Base-by-base conservation (phyloP, 2,888 invertebrate species). In the Andricus quercusramuli region DNA sequence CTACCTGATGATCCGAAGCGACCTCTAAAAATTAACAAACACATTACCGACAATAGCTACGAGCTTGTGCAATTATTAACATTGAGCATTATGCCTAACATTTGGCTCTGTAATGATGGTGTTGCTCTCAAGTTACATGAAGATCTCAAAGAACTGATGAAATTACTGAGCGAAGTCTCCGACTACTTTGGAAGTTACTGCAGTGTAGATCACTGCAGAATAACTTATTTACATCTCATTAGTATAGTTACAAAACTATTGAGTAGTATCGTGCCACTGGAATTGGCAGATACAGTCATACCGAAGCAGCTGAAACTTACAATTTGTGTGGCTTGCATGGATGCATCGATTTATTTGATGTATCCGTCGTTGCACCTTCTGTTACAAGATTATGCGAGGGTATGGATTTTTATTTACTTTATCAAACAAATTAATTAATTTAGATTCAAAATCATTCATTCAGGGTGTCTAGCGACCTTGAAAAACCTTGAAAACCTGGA, bases 121-220 rank as follows among this genome's bases (percentile, higher is more conserved):
- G 78, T 88, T 25, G 89, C 90, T 6, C 79, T 88, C 4, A 90
- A 88, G 82, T 86, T 91, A 44, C 89, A 84, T 5, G 89, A 91
- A 66, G 87, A 89, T 44, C 78, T 92, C 22, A 91, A 90, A 83
- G 62, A 66, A 5, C 82, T 91, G 6, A 93, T 96, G 90, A 92
- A 94, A n/a, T 91, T 94, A 83, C 89, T 95, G 82, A 95, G 95
- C 20, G 95, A 95, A 83, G 86, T 90, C 8, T 79, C 90, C 77
- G 88, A 90, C 78, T 89, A 90, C 80, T 88, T 91, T 80, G 83
- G 85, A 68, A 86, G 82, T 20, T 87, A 88, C 51, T 84, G 80
- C 67, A 86, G 67, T 65, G 70, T 89, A 29, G 89, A 94, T 87
- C 83, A 89, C 47, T 88, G 87, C 70, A 91, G 94, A 81, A 90